phyloP scores from a whole-genome alignment of 2,113 vertebrate genomes.

The Paramormyrops kingsleyae region DNA sequence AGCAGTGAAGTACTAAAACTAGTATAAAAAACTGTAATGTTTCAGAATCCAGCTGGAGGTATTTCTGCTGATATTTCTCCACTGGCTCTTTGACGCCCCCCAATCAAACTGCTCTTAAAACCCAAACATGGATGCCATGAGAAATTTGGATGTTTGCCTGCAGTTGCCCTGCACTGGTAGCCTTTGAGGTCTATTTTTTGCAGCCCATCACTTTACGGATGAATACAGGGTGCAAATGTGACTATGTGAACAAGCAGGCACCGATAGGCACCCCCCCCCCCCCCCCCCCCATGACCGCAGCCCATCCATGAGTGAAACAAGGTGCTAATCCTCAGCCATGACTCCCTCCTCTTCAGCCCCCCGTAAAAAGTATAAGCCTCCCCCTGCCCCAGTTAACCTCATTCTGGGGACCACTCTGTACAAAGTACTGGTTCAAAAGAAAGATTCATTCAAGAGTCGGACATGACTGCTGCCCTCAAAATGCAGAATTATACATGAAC shows the following conservation, averaged over 20 bases:
- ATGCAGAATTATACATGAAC: neutral
- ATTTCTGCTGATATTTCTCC: neutral
- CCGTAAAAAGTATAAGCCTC: neutral
- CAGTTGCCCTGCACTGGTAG: neutral
- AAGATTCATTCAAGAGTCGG: neutral
- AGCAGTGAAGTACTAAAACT: neutral
- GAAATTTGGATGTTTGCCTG: neutral
- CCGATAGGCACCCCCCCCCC: neutral
- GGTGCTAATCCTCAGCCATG: neutral
- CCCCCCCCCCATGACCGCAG: neutral
- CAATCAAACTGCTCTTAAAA: neutral
- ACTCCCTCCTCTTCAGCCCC: neutral
- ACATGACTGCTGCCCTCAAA: neutral
- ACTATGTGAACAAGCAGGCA: neutral
- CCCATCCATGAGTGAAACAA: neutral
- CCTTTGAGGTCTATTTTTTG: neutral
- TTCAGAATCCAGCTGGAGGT: neutral
- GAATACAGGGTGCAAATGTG: neutral
- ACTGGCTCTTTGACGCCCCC: neutral
- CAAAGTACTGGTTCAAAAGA: neutral
- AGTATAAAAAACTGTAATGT: neutral
- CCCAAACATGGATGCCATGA: neutral
- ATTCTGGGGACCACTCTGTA: neutral
- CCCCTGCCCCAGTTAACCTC: neutral
- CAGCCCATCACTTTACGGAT: neutral